Conservation (phyloP, 2,113 vertebrate genomes). For the Mellivora capensis region DNA sequence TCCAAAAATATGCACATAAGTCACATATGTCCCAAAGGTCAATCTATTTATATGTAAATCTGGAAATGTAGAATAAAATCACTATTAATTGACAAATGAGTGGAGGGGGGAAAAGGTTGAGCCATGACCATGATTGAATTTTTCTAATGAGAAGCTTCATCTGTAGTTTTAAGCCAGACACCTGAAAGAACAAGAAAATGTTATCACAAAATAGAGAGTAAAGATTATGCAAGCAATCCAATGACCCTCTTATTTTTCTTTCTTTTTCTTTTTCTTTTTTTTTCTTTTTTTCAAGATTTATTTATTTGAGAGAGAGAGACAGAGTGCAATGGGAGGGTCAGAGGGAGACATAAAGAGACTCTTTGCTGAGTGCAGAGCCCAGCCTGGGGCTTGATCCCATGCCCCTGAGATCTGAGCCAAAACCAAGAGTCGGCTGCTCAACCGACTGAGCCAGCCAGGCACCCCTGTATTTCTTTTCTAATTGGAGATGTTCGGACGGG, state of each 20-base stretch:
- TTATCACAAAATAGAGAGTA: background rate
- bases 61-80: background rate
- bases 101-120: background rate
- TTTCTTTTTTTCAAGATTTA: background rate
- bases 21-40: background rate
- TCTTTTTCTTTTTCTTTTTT: background rate
- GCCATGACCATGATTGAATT: background rate
- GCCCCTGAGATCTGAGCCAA: background rate
- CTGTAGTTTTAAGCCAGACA: background rate
- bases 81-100: background rate
- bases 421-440: background rate
- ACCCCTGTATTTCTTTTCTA: background rate
- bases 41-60: background rate
- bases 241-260: background rate
- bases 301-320: background rate
- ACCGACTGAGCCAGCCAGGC: background rate
- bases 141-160: background rate
- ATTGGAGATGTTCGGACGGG: background rate
- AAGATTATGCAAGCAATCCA: background rate
- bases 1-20: background rate
- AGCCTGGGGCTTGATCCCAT: background rate
- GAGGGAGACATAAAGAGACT: background rate
- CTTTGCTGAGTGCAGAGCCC: background rate
- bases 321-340: background rate
- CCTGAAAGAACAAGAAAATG: slow-evolving; percentile 66